Evolutionary conservation across 2,113 vertebrate species (phyloP), one percentile per base, ranked within the genome.

Genomic region (Channa argus): DNA sequence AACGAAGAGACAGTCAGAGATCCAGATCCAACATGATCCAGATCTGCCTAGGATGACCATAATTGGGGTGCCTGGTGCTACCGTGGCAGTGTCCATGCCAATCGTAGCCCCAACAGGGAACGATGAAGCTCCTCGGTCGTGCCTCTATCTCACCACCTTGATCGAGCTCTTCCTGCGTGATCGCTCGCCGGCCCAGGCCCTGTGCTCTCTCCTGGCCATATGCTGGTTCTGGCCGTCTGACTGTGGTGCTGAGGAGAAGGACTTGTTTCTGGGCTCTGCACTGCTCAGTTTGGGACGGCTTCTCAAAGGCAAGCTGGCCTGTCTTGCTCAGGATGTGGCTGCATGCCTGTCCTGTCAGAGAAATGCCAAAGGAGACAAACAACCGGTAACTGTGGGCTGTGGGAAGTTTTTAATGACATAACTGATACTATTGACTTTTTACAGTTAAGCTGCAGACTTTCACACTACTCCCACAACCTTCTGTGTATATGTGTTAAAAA

Each of bases 171-270:
- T 92, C 3, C 61, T 77, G 74, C 46, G 52, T 24, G 86, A 93
- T 47, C 86, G 65, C 68, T 84, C 86, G 0, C 92, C 89, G 0
- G 83, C 56, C n/a, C 83, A 83, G 50, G 78, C 88, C n/a, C 64
- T 89, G 38, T 82, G 82, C 60, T 87, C 91, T 8, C 46, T 93
- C 56, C 71, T 93, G 14, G 65, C 89, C 84, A 91, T 92, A 91
- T 89, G 83, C 77, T 93, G 91, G 74, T 86, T 87, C 81, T 91
- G 91, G 87, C 79, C 70, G 0, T 58, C 78, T 0, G 60, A 76
- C 34, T 61, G 74, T 34, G 46, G 73, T 50, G 82, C 83, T 0
- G 81, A 89, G 64, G 85, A 91, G 68, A 91, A 79, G 65, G 83
- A 90, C 47, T 37, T 92, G n/a, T 85, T 93, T 63, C 64, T 94